Evolutionary conservation across 37 sponge, comb jelly and placozoan species (phyloP).

Genomic region (Oopsacas minuta): DNA sequence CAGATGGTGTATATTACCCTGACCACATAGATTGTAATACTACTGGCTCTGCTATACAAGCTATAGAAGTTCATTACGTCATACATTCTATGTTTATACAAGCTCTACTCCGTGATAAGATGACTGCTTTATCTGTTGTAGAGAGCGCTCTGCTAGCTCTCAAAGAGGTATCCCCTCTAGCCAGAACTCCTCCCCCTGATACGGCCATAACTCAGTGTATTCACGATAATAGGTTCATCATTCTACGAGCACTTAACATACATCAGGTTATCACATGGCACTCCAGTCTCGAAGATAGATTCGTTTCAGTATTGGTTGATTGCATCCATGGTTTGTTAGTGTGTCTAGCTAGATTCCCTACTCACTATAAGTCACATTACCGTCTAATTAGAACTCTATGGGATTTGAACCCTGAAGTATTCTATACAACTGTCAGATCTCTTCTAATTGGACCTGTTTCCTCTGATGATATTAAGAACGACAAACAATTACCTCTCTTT

Average conservation of each 20-base stretch:
- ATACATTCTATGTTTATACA: background rate
- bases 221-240: background rate
- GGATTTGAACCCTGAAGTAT: background rate
- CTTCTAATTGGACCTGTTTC: background rate
- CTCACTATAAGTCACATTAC: background rate
- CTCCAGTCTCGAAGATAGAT: background rate
- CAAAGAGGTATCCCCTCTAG: background rate
- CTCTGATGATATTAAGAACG: background rate
- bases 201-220: background rate
- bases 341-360: constrained; percentile 10
- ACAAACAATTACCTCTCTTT: background rate
- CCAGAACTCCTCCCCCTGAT: background rate
- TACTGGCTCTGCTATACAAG: background rate
- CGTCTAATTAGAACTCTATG: background rate
- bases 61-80: background rate
- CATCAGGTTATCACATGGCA: background rate
- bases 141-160: background rate
- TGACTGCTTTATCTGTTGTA: background rate
- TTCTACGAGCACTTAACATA: background rate
- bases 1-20: background rate
- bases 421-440: background rate
- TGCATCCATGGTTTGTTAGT: background rate
- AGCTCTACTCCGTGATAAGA: background rate
- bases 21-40: background rate
- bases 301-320: background rate